Conservation (phyloP, 2,113 vertebrate genomes). For the Cavia porcellus region DNA sequence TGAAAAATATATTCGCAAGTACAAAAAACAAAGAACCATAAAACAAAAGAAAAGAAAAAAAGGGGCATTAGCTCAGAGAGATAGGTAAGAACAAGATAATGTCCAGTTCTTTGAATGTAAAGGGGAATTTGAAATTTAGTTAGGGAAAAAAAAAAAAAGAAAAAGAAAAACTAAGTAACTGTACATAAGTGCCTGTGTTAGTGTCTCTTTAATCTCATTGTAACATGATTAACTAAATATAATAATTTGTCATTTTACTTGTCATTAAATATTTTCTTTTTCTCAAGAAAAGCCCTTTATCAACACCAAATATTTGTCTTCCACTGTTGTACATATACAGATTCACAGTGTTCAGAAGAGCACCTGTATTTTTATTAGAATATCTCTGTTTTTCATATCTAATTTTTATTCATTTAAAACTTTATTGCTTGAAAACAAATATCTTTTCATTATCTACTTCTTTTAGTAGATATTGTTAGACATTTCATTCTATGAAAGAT, state of each 20-base stretch:
- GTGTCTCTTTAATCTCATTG: background rate
- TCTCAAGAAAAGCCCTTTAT: background rate
- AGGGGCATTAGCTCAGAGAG: too few relatives aligned
- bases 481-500: background rate
- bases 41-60: background rate
- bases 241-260: background rate
- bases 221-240: background rate
- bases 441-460: background rate
- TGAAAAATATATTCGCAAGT: background rate
- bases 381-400: background rate
- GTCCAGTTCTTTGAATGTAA: background rate
- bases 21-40: background rate
- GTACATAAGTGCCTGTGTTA: background rate
- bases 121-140: background rate
- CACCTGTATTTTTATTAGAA: background rate
- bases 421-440: background rate
- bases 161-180: too few relatives aligned
- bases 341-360: background rate
- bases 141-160: background rate
- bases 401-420: background rate
- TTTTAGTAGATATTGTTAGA: background rate
- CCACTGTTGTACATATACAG: background rate
- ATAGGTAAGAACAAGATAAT: background rate
- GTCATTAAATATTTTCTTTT: background rate
- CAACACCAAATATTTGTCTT: background rate